phyloP scores from a whole-genome alignment of 2,113 vertebrate genomes.

The Odocoileus hemionus region DNA sequence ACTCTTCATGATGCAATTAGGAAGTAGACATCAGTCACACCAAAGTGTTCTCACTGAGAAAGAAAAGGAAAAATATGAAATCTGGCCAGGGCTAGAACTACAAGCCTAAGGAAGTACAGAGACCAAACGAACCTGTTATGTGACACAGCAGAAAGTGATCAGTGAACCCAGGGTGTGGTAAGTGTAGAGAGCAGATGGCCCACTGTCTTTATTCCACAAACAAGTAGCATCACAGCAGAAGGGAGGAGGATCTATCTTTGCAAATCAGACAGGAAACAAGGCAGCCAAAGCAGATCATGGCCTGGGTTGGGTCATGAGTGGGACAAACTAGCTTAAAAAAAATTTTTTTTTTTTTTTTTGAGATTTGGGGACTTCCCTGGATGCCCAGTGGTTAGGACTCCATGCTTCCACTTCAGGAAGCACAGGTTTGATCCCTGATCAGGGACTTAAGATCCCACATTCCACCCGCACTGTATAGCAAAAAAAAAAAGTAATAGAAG shows the following conservation, averaged over 20 bases:
- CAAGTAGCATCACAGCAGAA: neutral
- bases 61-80: neutral
- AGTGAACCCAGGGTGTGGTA: neutral
- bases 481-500: neutral
- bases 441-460: neutral
- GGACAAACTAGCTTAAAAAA: neutral
- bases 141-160: neutral
- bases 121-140: neutral
- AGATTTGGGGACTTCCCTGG: neutral
- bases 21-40: neutral
- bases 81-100: neutral
- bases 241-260: neutral
- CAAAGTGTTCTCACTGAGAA: neutral
- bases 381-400: neutral
- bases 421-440: neutral
- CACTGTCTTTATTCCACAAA: neutral
- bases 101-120: neutral
- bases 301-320: neutral
- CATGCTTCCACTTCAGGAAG: neutral
- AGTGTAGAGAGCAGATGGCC: neutral
- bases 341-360: neutral
- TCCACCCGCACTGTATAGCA: neutral
- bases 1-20: neutral
- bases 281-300: neutral
- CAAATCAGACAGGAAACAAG: neutral